Conservation (phyloP, 2,888 invertebrate genomes). For the Tipula vernalis region DNA sequence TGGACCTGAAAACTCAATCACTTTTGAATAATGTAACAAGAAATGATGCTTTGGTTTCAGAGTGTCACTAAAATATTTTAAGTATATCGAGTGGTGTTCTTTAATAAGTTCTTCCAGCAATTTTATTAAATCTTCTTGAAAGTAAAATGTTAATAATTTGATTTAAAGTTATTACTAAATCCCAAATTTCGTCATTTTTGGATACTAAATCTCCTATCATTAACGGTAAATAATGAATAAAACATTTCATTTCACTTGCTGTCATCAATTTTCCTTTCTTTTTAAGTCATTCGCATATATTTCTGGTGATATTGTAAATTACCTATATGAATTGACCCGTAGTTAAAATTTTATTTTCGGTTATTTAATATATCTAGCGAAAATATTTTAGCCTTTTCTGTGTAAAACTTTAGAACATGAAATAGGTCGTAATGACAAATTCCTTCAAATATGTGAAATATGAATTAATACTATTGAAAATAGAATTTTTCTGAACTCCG, state of each 20-base stretch:
- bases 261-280: not conserved
- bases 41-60: not conserved
- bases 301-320: not conserved
- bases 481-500: not conserved
- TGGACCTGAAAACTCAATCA: not conserved
- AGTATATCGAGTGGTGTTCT: too few relatives aligned
- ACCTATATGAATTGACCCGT: not conserved
- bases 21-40: not conserved
- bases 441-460: too few relatives aligned
- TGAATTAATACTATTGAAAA: not conserved
- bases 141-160: not conserved
- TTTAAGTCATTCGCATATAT: conserved; percentile 9
- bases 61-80: not conserved
- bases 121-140: not conserved
- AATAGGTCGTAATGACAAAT: not conserved
- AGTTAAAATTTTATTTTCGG: not conserved
- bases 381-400: not conserved
- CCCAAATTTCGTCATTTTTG: not conserved
- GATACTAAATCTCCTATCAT: not conserved
- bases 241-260: too few relatives aligned
- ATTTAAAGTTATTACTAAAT: not conserved
- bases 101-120: too few relatives aligned
- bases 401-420: not conserved
- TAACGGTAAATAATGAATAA: too few relatives aligned
- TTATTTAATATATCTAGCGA: not conserved